Evolutionary conservation across 2,888 invertebrate genomes (phyloP).

Genomic region (Pristionchus arcanus): DNA sequence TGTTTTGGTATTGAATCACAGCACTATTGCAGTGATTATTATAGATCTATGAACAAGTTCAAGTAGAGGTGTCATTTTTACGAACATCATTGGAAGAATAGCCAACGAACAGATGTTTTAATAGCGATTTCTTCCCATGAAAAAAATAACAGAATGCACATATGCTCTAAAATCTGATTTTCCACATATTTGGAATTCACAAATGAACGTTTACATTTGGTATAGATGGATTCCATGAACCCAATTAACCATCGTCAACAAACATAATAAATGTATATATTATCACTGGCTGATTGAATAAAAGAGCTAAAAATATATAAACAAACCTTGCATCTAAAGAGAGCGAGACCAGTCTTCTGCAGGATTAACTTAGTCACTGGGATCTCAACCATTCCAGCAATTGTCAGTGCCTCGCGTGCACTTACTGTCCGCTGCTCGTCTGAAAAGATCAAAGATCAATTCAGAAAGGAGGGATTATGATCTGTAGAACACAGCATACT

Average conservation of each 20-base stretch:
- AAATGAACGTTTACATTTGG: no score
- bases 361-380: neutral
- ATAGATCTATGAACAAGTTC: no score
- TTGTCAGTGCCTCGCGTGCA: conserved; percentile 58
- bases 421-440: conserved; percentile 39
- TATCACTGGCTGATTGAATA: neutral
- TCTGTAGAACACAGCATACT: neutral
- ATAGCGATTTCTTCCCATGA: no score
- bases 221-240: no score
- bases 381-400: conserved; percentile 55
- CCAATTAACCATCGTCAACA: neutral
- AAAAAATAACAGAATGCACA: no score
- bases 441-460: conserved; percentile 31
- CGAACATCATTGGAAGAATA: no score
- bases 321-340: conserved; percentile 43
- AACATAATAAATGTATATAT: neutral
- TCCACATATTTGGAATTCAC: no score
- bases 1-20: no score
- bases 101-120: no score
- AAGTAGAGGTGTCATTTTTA: no score
- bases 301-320: neutral
- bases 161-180: no score
- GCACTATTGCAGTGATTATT: no score
- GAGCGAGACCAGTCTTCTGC: neutral
- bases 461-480: neutral